These are phyloP conservation scores for Drosophila auraria DNA, from an alignment of 1,140 invertebrate genomes.

Conservation along the genomic window DNA sequence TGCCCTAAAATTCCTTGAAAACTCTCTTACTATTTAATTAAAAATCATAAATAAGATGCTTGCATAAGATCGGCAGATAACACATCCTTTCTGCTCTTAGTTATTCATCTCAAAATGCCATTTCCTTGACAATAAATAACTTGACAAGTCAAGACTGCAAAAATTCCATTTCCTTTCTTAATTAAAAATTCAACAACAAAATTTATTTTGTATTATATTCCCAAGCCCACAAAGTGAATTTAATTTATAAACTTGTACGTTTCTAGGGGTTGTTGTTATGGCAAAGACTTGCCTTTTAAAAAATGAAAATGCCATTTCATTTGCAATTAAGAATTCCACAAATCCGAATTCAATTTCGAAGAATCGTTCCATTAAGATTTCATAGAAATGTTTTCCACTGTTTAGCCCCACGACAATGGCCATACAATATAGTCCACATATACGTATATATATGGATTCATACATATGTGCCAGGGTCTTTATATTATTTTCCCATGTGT, in stretches of 20 bases:
- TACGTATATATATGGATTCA: conserved; percentile 3
- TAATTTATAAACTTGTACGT: not conserved
- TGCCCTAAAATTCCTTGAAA: not conserved
- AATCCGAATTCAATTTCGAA: conserved; percentile 43
- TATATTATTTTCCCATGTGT: conserved; percentile 31
- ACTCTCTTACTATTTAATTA: not conserved
- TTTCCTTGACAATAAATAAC: conserved; percentile 9
- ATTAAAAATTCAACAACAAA: conserved; percentile 31
- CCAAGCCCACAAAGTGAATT: conserved; percentile 2
- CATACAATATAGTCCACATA: conserved; percentile 34
- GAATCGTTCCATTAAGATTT: conserved; percentile 51
- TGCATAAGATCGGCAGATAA: not conserved
- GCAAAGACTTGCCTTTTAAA: conserved; percentile 4
- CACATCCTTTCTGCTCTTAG: not conserved
- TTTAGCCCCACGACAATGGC: conserved; percentile 47
- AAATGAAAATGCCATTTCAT: conserved; percentile 26
- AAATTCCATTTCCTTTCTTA: conserved; percentile 19
- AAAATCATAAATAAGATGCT: not conserved
- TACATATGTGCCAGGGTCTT: conserved; percentile 34
- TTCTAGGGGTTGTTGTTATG: not conserved
- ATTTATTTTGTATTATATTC: conserved; percentile 9
- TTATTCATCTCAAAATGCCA: not conserved
- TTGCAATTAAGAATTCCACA: conserved; percentile 46
- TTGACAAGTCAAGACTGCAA: not conserved
- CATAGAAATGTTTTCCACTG: conserved; percentile 50